Conservation (phyloP, 2,113 vertebrate genomes). For the Rhipidura dahli region DNA sequence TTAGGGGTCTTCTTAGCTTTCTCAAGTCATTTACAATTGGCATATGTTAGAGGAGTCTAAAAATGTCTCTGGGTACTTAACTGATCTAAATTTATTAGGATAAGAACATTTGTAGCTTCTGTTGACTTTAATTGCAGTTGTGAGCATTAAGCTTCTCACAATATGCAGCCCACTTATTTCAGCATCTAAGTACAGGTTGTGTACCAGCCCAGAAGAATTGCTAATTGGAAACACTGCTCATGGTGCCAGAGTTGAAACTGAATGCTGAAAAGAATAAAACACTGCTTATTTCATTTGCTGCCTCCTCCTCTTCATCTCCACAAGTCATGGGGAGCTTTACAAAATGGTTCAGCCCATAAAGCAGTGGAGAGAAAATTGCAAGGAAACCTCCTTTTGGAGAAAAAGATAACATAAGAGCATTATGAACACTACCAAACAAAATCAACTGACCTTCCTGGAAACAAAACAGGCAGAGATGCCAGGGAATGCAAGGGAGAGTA, state of each 20-base stretch:
- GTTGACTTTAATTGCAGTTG: background rate
- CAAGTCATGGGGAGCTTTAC: background rate
- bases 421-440: background rate
- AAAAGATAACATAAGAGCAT: background rate
- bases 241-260: background rate
- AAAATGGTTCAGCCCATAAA: background rate
- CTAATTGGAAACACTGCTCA: background rate
- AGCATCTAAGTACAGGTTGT: background rate
- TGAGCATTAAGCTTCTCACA: background rate
- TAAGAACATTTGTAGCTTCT: background rate
- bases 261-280: background rate
- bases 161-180: background rate
- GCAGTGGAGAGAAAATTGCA: background rate
- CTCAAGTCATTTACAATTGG: background rate
- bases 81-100: background rate
- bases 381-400: background rate
- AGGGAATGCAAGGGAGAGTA: background rate
- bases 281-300: background rate
- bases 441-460: background rate
- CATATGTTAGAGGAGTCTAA: background rate
- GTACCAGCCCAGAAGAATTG: background rate
- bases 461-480: background rate
- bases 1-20: background rate
- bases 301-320: background rate
- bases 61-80: background rate